Evolutionary conservation across 2,888 invertebrate species (phyloP).

Genomic region (Phania funesta): DNA sequence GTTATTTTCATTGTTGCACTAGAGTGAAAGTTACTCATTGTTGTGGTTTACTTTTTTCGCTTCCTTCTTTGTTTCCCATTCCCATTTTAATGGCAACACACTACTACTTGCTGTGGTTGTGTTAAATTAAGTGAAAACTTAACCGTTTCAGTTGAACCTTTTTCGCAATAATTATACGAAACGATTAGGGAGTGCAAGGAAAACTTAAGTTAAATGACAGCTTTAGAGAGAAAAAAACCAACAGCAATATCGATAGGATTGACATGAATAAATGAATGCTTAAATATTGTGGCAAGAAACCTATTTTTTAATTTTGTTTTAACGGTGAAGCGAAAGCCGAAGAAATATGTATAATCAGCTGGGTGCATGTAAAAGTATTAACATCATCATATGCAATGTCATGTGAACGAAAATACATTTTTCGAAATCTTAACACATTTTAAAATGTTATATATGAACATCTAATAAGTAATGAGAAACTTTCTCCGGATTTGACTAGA

Average conservation of each 20-base stretch:
- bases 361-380: too few relatives aligned
- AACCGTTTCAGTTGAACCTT: conserved; percentile 17
- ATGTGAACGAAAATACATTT: too few relatives aligned
- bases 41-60: conserved; percentile 30
- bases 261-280: background rate
- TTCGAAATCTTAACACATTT: too few relatives aligned
- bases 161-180: conserved; percentile 31
- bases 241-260: background rate
- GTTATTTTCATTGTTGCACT: conserved; percentile 52
- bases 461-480: too few relatives aligned
- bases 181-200: background rate
- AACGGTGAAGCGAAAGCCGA: background rate
- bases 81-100: background rate
- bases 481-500: too few relatives aligned
- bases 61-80: background rate
- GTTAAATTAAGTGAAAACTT: conserved; percentile 59
- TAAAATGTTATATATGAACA: too few relatives aligned
- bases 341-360: too few relatives aligned
- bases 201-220: conserved; percentile 21
- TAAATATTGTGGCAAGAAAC: background rate
- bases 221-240: background rate
- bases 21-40: conserved; percentile 49
- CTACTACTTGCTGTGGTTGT: conserved; percentile 26
- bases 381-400: too few relatives aligned
- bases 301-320: background rate